These are phyloP conservation scores for Zoanthus sansibaricus DNA, from an alignment of 92 coral and sea anemone species.

Conservation along the genomic window DNA sequence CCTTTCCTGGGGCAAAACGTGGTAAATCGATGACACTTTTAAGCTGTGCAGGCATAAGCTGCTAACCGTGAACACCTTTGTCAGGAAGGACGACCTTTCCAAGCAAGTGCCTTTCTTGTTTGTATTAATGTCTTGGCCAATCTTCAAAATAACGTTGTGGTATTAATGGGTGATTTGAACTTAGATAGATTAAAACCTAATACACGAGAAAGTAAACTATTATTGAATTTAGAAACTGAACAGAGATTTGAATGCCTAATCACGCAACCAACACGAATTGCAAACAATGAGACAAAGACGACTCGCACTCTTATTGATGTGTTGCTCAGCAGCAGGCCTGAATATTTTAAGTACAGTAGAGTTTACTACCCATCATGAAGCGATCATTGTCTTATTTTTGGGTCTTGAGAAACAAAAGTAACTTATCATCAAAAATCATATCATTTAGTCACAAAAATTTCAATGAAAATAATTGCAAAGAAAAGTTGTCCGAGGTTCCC, in stretches of 20 bases:
- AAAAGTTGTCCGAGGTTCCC: no score
- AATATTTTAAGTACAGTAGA: not conserved
- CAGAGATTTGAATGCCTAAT: constrained; percentile 59
- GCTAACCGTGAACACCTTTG: no score
- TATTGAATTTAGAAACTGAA: constrained; percentile 63
- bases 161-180: not conserved
- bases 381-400: not conserved
- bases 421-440: not conserved
- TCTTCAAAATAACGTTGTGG: no score
- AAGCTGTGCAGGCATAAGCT: no score
- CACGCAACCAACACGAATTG: constrained; percentile 42
- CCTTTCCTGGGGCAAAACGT: no score
- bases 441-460: no score
- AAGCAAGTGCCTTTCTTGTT: no score
- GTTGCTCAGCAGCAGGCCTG: not conserved
- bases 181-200: constrained; percentile 51
- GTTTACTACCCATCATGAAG: not conserved
- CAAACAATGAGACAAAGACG: not conserved
- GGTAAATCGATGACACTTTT: no score
- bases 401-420: not conserved
- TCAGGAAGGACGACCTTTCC: no score
- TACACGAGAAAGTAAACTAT: constrained; percentile 43
- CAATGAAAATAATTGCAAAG: no score
- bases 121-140: no score
- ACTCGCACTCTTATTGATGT: not conserved